phyloP scores from a whole-genome alignment of 2,888 invertebrate species.

The Holacanthella duospinosa region DNA sequence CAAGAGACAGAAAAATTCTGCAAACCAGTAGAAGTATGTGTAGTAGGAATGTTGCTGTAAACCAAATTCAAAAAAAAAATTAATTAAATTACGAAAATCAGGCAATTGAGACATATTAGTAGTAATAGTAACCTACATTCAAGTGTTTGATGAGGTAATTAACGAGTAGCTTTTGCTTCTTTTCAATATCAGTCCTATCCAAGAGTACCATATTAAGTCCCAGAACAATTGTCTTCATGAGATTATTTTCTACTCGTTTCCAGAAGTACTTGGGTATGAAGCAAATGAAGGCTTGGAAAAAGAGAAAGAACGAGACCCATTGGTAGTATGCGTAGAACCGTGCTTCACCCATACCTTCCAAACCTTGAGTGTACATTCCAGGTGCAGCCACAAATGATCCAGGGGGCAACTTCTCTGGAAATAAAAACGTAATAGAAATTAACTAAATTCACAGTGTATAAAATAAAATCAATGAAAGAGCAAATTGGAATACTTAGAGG shows the following conservation, averaged over 20 bases:
- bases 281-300: conserved; percentile 8
- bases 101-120: neutral
- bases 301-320: conserved; percentile 18
- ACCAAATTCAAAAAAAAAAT: neutral
- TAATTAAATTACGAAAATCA: too few species aligned
- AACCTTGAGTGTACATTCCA: neutral
- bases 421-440: too few species aligned
- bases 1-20: neutral
- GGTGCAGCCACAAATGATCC: neutral
- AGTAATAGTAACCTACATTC: neutral
- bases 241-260: conserved; percentile 5
- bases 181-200: neutral
- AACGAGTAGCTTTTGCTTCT: neutral
- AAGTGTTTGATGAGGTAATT: neutral
- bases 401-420: neutral
- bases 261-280: conserved; percentile 6
- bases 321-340: conserved; percentile 18
- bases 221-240: neutral
- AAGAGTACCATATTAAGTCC: neutral
- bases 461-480: too few species aligned
- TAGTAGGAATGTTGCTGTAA: neutral
- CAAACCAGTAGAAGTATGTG: neutral
- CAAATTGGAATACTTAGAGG: too few species aligned
- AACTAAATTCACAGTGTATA: too few species aligned
- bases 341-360: neutral